A percentile compares a stretch with the other conserved stretches of the same genome.
phyloP scores from a whole-genome alignment of 2,888 invertebrate genomes.

The Fragum sueziense region DNA sequence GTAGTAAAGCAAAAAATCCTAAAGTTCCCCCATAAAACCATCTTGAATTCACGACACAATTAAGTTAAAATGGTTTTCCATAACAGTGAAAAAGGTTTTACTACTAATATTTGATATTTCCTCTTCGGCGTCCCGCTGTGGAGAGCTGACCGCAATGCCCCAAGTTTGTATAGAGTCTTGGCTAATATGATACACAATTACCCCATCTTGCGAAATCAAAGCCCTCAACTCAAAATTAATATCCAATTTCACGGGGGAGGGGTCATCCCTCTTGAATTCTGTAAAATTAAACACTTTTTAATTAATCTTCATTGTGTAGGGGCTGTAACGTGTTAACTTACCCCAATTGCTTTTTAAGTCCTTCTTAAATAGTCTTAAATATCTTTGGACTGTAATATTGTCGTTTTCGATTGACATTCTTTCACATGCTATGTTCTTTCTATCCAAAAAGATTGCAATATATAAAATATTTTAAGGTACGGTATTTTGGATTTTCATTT shows the following conservation, averaged over 20 bases:
- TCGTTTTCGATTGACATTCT: no score
- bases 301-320: conserved; percentile 27
- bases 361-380: no score
- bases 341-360: conserved; percentile 12
- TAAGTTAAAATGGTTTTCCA: no score
- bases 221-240: conserved; percentile 43
- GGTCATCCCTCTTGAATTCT: conserved; percentile 19
- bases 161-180: background rate
- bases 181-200: conserved; percentile 38
- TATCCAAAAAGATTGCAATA: no score
- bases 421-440: no score
- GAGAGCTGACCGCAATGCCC: conserved; percentile 12
- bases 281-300: conserved; percentile 45
- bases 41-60: no score
- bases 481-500: no score
- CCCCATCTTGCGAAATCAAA: conserved; percentile 32
- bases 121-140: conserved; percentile 3
- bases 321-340: conserved; percentile 33
- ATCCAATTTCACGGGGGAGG: conserved; percentile 48
- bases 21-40: no score
- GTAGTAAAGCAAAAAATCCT: no score
- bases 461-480: no score
- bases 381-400: no score
- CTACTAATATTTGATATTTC: conserved; percentile 16
- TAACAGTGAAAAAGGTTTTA: background rate